Evolutionary conservation across 2,888 invertebrate genomes (phyloP), one percentile per base, ranked within the genome.

Genomic region (Myopa testacea): DNA sequence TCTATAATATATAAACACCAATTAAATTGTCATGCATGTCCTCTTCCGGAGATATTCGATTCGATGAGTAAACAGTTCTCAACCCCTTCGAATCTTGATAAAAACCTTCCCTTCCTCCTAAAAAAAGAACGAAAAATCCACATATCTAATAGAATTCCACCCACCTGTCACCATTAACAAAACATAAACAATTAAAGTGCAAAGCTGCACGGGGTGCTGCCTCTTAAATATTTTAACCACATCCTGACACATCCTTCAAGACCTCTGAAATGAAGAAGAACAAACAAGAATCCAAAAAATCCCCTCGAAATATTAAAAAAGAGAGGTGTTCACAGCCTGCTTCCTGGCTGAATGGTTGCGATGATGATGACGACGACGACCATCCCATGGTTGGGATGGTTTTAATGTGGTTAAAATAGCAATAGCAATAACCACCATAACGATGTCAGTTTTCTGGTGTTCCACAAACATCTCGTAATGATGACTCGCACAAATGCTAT

Each of bases 401-500:
- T n/a, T 45, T 68, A 7, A 68, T 26, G 50, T 50, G 50, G 69
- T 62, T 34, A 55, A 55, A 55, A 26, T 26, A 34, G 14, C 45
- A 55, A 26, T 26, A 34, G 14, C 45, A 45, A 50, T 26, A 45
- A n/a, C 19, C 71, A 40, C 26, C 26, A 26, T 26, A 26, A 26
- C 16, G n/a, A 16, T 55, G 26, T 70, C 26, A n/a, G 37, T 73
- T 60, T 38, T 45, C 62, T 62, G 40, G 12, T 40, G 40, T 40
- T 19, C n/a, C 37, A 67, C 50, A 45, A 63, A 55, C 63, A 78
- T 45, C 26, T 60, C 58, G 63, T 75, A 65, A 80, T 74, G 80
- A 82, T 83, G 83, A 83, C 83, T 83, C 70, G 81, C 76, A 80
- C 71, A 81, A 80, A 78, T 76, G 38, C 16, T 37, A 26, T 37